These are phyloP conservation scores for Acanthurus tractus DNA, from an alignment of 2,797 vertebrate genomes.

Conservation along the genomic window DNA sequence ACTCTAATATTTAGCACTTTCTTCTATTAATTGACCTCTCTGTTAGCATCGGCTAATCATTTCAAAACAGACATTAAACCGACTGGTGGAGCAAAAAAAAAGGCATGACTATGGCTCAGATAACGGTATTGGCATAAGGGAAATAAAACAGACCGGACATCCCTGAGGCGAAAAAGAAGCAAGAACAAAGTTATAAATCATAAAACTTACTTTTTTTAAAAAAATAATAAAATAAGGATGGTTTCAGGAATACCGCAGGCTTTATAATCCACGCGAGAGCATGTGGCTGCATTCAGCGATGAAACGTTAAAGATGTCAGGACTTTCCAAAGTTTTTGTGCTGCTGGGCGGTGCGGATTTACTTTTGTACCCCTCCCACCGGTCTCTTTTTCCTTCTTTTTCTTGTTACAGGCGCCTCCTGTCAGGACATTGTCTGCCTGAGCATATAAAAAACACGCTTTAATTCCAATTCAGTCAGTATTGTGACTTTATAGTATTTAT, in stretches of 20 bases:
- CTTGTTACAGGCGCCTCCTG: slow-evolving; percentile 12
- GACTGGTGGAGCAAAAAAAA: neutral
- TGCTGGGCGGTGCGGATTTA: slow-evolving; percentile 68
- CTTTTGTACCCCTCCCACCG: slow-evolving; percentile 67
- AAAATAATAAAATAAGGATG: neutral
- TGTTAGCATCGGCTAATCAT: no score
- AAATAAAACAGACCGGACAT: neutral
- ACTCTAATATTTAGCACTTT: neutral
- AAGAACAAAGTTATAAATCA: slow-evolving; percentile 6
- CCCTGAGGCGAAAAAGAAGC: neutral
- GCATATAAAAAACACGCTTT: neutral
- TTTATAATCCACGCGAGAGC: slow-evolving; percentile 70
- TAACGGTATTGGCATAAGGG: neutral
- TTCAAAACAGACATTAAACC: neutral
- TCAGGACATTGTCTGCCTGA: neutral
- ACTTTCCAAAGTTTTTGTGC: slow-evolving; percentile 73
- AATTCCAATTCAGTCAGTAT: neutral
- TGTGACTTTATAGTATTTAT: neutral
- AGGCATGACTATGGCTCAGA: neutral
- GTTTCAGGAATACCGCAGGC: neutral
- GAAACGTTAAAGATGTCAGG: slow-evolving; percentile 35
- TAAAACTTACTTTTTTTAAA: slow-evolving; percentile 63
- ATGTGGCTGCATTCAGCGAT: slow-evolving; percentile 43
- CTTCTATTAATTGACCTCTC: slow-evolving; percentile 2
- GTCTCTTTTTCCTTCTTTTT: neutral